A percentile compares a stretch with the other conserved stretches of the same genome.
Evolutionary conservation across 2,888 invertebrate genomes (phyloP).

Genomic region (Eristalis tenax): DNA sequence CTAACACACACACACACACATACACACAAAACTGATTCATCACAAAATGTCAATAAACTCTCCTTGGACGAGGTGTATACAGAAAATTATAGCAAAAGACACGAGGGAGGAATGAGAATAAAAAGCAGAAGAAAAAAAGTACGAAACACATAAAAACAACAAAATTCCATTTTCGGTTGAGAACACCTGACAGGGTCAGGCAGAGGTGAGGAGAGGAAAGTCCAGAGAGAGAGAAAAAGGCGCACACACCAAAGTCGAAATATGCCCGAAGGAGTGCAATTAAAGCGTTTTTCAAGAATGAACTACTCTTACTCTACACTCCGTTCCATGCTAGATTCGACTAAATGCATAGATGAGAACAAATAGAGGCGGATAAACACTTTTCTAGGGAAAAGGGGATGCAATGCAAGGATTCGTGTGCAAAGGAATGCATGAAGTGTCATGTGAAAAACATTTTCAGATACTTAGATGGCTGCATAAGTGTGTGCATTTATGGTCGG

Average conservation of each 20-base stretch:
- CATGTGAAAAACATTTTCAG: background rate
- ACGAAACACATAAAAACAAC: background rate
- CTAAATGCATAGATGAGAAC: background rate
- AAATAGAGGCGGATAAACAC: background rate
- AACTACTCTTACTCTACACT: too few species aligned
- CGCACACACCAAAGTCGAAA: background rate
- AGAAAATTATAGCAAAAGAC: background rate
- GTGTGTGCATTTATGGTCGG: background rate
- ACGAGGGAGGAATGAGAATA: conserved; percentile 3
- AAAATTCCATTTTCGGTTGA: background rate
- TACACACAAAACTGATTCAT: conserved; percentile 25
- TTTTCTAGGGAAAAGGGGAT: background rate
- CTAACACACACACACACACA: background rate
- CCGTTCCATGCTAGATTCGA: background rate
- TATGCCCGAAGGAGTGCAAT: background rate
- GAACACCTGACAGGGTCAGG: conserved; percentile 36
- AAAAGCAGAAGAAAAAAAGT: background rate
- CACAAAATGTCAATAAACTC: conserved; percentile 38
- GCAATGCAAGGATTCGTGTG: background rate
- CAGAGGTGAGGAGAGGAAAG: conserved; percentile 10
- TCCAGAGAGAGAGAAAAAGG: background rate
- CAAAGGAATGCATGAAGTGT: background rate
- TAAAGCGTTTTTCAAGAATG: background rate
- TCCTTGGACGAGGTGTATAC: background rate
- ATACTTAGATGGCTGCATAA: background rate